A percentile compares a stretch with the other conserved stretches of the same genome.
Conservation (phyloP, 2,113 vertebrate genomes). For the Microtus oregoni region DNA sequence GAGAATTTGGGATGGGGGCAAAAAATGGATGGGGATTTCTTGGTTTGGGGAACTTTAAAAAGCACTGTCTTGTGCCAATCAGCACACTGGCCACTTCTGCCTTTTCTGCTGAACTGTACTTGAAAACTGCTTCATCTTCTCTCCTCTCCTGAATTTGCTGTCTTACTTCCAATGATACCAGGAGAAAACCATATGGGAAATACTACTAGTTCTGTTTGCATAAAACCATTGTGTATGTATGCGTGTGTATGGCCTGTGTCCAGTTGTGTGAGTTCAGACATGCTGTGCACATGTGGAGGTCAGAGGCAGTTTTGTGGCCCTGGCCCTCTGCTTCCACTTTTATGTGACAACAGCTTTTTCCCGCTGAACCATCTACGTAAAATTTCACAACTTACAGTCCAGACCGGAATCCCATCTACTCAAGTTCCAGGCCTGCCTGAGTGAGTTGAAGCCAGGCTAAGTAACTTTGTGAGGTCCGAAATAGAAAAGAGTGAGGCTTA, state of each 20-base stretch:
- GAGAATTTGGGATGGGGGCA: no score
- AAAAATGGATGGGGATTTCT: background rate
- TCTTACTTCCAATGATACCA: background rate
- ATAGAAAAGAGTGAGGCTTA: background rate
- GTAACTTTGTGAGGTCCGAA: background rate
- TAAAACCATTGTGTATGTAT: background rate
- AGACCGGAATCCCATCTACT: background rate
- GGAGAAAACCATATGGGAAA: slow-evolving; percentile 9
- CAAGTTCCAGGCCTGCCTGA: background rate
- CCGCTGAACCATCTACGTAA: background rate
- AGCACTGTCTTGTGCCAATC: background rate
- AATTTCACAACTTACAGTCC: background rate
- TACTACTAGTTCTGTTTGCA: slow-evolving; percentile 41
- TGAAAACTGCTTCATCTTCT: background rate
- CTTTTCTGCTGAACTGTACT: background rate
- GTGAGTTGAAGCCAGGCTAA: background rate
- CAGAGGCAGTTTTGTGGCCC: background rate
- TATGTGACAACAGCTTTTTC: background rate
- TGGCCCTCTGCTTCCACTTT: background rate
- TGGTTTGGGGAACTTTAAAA: background rate
- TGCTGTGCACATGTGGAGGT: no score
- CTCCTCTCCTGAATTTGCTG: background rate
- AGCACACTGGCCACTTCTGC: background rate
- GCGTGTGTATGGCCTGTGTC: background rate
- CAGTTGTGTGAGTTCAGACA: background rate